Percentiles rank a stretch among this genome's conserved stretches.
Evolutionary conservation across 1,140 invertebrate genomes (phyloP).

Genomic region (Drosophila setifemur): DNA sequence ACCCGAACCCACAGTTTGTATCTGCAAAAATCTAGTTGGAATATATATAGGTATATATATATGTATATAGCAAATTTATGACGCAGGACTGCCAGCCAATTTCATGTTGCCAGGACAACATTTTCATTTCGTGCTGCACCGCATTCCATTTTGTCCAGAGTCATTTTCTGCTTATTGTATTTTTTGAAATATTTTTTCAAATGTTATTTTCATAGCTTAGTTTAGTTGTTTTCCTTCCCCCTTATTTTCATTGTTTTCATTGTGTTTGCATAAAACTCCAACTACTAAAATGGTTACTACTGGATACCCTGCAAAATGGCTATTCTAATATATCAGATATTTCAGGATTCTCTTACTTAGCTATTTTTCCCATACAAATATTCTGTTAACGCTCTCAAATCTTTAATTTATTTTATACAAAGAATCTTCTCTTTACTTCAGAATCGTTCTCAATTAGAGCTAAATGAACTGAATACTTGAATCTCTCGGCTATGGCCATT

Average conservation of each 20-base stretch:
- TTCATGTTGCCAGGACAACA: conserved; percentile 48
- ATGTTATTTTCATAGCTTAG: too few relatives aligned
- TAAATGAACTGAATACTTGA: not conserved
- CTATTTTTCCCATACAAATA: too few relatives aligned
- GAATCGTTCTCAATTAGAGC: not conserved
- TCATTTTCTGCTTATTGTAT: conserved; percentile 13
- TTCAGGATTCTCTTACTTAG: too few relatives aligned
- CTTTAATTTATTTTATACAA: too few relatives aligned
- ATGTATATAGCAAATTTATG: conserved; percentile 62
- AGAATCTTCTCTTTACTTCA: too few relatives aligned
- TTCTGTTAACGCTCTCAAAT: too few relatives aligned
- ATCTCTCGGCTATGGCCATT: not conserved
- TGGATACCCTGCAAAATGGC: too few relatives aligned
- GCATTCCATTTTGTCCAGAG: conserved; percentile 11
- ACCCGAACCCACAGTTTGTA: not conserved
- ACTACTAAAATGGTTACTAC: too few relatives aligned
- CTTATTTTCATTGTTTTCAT: too few relatives aligned
- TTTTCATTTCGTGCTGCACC: conserved; percentile 2
- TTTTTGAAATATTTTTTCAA: conserved; percentile 5
- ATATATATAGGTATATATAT: not conserved
- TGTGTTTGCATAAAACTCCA: too few relatives aligned
- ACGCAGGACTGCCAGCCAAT: conserved; percentile 65
- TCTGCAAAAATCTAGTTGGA: not conserved
- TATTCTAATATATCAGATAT: too few relatives aligned
- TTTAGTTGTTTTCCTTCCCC: too few relatives aligned